Evolutionary conservation across 1,140 invertebrate genomes (phyloP), one percentile per base, ranked within the genome.

Genomic region (Pogonomyrmex californicus): DNA sequence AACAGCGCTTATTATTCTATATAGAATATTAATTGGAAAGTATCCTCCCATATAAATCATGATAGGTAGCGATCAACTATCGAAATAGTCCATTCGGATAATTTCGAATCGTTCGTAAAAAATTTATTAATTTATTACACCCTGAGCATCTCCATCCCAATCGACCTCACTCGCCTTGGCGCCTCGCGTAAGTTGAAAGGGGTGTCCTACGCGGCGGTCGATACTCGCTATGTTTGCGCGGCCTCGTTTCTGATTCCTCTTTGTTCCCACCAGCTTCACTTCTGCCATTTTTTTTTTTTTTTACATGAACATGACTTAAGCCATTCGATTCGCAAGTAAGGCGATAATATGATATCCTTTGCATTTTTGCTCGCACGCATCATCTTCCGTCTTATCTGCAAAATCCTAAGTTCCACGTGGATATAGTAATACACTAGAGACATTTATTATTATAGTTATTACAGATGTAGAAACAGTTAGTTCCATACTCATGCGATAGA

Each of bases 221-320:
- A 90, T 90, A 87, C 44, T 58, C 30, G 85, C 70, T 87, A 73
- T 75, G 58, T 88, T 89, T 89, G 54, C 54, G 51, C 88, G 62
- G 17, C 82, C 68, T 65, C 79, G 30, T 89, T 89, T 86, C 66
- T 14, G 9, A 56, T 73, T 51, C 23, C 54, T 58, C 76, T 79
- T 86, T 79, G 38, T 81, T 70, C 65, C 49, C 33, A 49, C 83
- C 4, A 51, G 70, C 47, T 47, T 83, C 30, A 63, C 4, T n/a
- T 76, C 17, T 44, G 60, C n/a, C 49, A 17, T 86, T 86, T 38
- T 33, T 85, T 38, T 36, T 41, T 23, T 23, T 23, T 23, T 23
- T 23, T 23, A 30, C 17, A 17, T 12, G 12, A 23, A 33, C 33
- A n/a, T 7, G 38, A 71, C 49, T 82, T 60, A 62, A 75, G n/a